These are phyloP conservation scores for Tragulus kanchil DNA, from an alignment of 2,113 vertebrate genomes.

Conservation along the genomic window DNA sequence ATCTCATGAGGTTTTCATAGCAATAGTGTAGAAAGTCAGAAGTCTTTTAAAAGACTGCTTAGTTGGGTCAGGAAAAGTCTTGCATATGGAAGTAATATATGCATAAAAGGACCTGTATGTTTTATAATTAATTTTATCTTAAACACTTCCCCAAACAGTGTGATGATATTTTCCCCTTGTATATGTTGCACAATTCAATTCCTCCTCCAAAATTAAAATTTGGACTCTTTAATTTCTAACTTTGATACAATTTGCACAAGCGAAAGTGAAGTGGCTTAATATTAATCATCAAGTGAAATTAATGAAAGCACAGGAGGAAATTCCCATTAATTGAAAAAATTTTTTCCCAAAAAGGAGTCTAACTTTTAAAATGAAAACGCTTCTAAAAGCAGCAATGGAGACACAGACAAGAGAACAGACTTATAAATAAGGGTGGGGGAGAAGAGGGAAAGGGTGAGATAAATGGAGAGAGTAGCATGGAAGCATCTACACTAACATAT, in stretches of 20 bases:
- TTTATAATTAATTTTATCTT: constrained; percentile 34
- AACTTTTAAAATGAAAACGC: constrained; percentile 65
- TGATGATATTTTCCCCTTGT: background rate
- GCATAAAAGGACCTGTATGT: background rate
- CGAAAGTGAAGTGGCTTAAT: constrained; percentile 48
- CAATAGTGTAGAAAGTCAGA: background rate
- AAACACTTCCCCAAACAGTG: background rate
- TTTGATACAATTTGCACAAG: constrained; percentile 17
- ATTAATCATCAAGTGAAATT: constrained; percentile 21
- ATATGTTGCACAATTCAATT: constrained; percentile 33
- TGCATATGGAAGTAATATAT: background rate
- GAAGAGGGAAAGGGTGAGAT: too few relatives aligned
- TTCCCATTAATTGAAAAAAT: constrained; percentile 2
- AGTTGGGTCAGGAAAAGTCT: constrained; percentile 4
- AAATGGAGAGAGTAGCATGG: too few relatives aligned
- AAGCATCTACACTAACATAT: too few relatives aligned
- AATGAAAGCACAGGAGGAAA: constrained; percentile 42
- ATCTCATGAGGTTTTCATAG: background rate
- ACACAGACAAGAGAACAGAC: too few relatives aligned
- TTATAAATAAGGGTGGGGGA: too few relatives aligned
- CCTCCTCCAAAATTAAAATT: constrained; percentile 33
- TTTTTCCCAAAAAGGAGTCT: constrained; percentile 25
- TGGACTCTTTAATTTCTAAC: background rate
- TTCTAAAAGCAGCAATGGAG: background rate
- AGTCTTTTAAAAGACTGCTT: background rate